Evolutionary conservation across 2,113 vertebrate species (phyloP).

Genomic region (Apteryx owenii): DNA sequence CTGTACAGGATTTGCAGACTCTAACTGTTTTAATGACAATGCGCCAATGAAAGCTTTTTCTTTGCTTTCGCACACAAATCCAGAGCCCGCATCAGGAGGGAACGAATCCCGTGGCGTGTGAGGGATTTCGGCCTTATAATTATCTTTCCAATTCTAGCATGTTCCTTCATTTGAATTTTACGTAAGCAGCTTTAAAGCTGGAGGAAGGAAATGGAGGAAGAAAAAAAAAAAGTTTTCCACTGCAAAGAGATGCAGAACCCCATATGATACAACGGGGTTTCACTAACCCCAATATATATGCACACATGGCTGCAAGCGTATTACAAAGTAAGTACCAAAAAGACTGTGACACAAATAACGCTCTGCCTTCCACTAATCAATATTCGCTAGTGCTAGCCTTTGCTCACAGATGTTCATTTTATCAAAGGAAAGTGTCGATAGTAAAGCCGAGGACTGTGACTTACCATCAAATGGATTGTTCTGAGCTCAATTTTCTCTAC

Average conservation of each 20-base stretch:
- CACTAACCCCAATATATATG: not conserved
- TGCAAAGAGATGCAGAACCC: not conserved
- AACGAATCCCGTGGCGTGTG: not conserved
- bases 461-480: not conserved
- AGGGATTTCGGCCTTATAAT: conserved; percentile 14
- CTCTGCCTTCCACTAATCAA: not conserved
- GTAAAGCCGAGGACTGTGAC: not conserved
- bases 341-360: not conserved
- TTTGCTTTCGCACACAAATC: conserved; percentile 28
- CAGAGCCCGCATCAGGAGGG: not conserved
- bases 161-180: not conserved
- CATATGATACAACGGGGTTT: not conserved
- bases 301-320: not conserved
- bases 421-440: not conserved
- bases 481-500: not conserved
- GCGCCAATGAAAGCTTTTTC: conserved; percentile 23
- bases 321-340: not conserved
- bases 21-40: conserved; percentile 54
- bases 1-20: conserved; percentile 35
- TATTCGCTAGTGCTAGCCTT: not conserved
- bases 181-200: not conserved
- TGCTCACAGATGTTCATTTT: not conserved
- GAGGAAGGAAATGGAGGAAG: rapidly evolving
- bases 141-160: not conserved
- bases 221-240: not conserved